Evolutionary conservation across 2,113 vertebrate genomes (phyloP).

Genomic region (Acanthisitta chloris): DNA sequence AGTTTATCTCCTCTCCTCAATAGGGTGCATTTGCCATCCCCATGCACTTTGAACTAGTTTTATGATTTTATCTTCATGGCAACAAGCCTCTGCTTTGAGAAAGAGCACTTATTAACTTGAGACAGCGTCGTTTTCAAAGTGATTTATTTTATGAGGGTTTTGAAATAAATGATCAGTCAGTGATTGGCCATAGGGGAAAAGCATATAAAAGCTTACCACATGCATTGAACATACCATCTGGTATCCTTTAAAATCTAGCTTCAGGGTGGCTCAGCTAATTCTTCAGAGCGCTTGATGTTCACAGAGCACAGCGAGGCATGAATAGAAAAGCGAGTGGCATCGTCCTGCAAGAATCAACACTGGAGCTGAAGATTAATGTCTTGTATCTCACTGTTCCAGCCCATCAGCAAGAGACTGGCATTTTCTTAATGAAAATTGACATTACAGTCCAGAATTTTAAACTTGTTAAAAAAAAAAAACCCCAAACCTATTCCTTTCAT

Average conservation of each 20-base stretch:
- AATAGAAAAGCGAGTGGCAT: slow-evolving; percentile 16
- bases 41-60: slow-evolving; percentile 40
- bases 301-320: background rate
- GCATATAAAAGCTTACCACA: slow-evolving; percentile 49
- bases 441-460: background rate
- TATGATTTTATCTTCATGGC: slow-evolving; percentile 51
- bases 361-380: background rate
- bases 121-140: background rate
- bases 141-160: slow-evolving; percentile 57
- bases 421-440: background rate
- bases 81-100: slow-evolving; percentile 45
- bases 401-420: background rate
- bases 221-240: slow-evolving; percentile 52
- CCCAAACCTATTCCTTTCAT: background rate
- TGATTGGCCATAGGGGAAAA: slow-evolving; percentile 55
- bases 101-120: slow-evolving; percentile 45
- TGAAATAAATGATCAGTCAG: slow-evolving; percentile 56
- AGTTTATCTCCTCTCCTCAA: slow-evolving; percentile 9
- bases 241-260: slow-evolving; percentile 58
- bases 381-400: background rate
- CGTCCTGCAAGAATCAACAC: background rate
- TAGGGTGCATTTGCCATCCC: background rate
- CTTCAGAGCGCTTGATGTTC: background rate
- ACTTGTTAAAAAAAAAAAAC: background rate
- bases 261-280: slow-evolving; percentile 54